phyloP scores from a whole-genome alignment of 2,888 invertebrate species.

The Liposcelis brunnea region DNA sequence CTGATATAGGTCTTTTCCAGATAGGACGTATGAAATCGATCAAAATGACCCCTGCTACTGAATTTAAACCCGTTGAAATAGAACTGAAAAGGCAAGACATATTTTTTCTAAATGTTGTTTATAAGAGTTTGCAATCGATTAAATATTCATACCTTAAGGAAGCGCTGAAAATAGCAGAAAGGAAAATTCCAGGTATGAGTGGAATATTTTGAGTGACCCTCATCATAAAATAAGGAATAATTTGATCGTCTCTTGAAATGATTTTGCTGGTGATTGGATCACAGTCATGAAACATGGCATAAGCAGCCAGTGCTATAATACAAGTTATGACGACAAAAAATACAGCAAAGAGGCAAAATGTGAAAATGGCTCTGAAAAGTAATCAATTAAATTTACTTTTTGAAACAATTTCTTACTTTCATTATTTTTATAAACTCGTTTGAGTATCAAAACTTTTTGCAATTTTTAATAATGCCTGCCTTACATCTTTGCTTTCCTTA shows the following conservation, averaged over 20 bases:
- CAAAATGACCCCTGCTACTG: slow-evolving; percentile 61
- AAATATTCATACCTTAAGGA: slow-evolving; percentile 63
- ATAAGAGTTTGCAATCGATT: no score
- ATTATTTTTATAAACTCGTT: no score
- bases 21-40: slow-evolving; percentile 61
- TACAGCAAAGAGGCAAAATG: no score
- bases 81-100: slow-evolving; percentile 44
- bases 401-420: no score
- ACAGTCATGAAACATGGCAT: slow-evolving; percentile 66
- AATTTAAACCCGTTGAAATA: slow-evolving; percentile 62
- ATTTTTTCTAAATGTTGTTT: no score
- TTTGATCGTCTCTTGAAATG: slow-evolving; percentile 43
- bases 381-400: no score
- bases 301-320: slow-evolving; percentile 70
- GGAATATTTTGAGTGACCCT: slow-evolving; percentile 52
- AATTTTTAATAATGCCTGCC: slow-evolving; percentile 37
- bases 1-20: slow-evolving; percentile 41
- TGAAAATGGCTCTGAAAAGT: slow-evolving; percentile 30
- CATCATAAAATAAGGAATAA: slow-evolving; percentile 69
- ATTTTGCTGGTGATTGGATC: slow-evolving; percentile 65
- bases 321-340: slow-evolving; percentile 65
- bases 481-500: slow-evolving; percentile 53
- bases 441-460: no score
- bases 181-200: slow-evolving; percentile 67
- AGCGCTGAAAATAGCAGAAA: slow-evolving; percentile 74